Conservation (phyloP, 2,888 invertebrate species). For the Idaea dimidiata region DNA sequence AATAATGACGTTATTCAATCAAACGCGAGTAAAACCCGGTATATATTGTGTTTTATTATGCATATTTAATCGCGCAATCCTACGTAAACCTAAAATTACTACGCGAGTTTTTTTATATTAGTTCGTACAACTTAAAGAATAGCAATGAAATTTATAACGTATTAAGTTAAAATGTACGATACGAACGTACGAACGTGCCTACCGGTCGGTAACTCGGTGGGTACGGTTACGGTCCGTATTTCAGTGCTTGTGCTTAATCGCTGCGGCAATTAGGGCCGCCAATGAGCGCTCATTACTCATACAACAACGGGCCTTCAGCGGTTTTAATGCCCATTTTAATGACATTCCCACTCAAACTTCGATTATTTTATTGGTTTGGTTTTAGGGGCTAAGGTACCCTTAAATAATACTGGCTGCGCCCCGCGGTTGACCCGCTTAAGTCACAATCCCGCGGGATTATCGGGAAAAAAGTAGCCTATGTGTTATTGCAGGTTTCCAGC, state of each 20-base stretch:
- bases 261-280: slow-evolving; percentile 40
- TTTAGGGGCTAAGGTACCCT: not conserved
- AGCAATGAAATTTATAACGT: slow-evolving; percentile 2
- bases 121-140: not conserved
- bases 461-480: no score
- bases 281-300: slow-evolving; percentile 26
- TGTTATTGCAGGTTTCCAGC: no score
- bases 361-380: slow-evolving; percentile 3
- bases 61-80: no score
- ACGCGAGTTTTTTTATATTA: not conserved
- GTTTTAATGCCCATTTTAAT: not conserved
- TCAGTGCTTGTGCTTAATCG: slow-evolving; percentile 42
- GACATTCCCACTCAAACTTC: slow-evolving; percentile 2
- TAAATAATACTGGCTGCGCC: no score
- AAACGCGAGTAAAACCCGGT: no score
- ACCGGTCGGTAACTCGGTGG: slow-evolving; percentile 12
- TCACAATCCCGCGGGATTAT: no score
- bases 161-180: not conserved
- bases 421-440: no score
- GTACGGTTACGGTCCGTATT: slow-evolving; percentile 20
- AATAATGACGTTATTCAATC: no score
- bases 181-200: not conserved
- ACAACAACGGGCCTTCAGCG: slow-evolving; percentile 12
- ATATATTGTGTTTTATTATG: no score
- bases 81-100: no score